Evolutionary conservation across 2,888 invertebrate species (phyloP), one percentile per base, ranked within the genome.

Genomic region (Rotaria sp.): DNA sequence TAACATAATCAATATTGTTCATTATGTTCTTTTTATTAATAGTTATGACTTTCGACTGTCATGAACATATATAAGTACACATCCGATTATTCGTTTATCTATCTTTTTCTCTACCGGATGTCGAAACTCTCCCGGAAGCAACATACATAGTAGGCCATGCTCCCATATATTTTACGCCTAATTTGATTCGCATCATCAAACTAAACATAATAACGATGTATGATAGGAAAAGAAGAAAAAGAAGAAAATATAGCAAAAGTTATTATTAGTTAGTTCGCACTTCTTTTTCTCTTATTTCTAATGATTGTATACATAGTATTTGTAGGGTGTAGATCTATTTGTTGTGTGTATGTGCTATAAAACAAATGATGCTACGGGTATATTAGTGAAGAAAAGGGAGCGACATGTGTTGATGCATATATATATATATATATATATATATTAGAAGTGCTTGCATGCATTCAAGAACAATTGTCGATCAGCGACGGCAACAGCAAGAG

Each of bases 1-100:
- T 67, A 30, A 21, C 35, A 67, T 35, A 35, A 67, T 67, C 35
- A 0, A 21, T 35, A 35, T 35, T 18, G 21, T 67, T 35, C 21
- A 67, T 30, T 21, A 30, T 15, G 38, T 35, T 30, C 18, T 35
- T 35, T 35, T n/a, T 59, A 4, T 59, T 59, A n/a, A 13, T 59
- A n/a, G 21, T 67, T 18, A 38, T 21, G 26, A 21, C 7, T 35
- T 67, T 35, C 67, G 21, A 67, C 67, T 67, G 21, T 5, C 21
- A 35, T 67, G 67, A 67, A 4, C 67, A 67, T 4, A 35, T 35
- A 67, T 30, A 67, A 67, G 21, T 35, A 67, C 67, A 67, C 67
- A 67, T 67, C 67, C 67, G 67, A 67, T 67, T 67, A 67, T 35
- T 35, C 67, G 21, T 67, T 67, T 67, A 67, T 67, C 67, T 67